Base-by-base conservation (phyloP, 2,113 vertebrate genomes). In the Charadrius vociferus region DNA sequence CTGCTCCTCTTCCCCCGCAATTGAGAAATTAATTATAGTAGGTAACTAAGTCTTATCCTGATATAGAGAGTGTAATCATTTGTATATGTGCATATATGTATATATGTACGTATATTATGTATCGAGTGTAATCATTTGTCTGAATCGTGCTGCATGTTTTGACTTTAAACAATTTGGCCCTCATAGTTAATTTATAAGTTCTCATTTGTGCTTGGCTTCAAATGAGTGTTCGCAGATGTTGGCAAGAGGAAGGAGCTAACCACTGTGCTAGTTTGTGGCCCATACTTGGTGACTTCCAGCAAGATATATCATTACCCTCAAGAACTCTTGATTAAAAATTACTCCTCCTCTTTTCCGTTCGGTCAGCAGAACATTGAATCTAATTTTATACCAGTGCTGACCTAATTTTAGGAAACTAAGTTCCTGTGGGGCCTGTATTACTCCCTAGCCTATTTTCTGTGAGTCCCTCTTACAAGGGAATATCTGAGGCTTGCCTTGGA, bases 341-440 rank as follows among this genome's bases (percentile, higher is more conserved):
- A 66, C 49, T 94, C 39, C 36, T 84, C 59, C 59, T 83, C 47
- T 91, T 91, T 91, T 93, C 14, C 12, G 82, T 94, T 97, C 1
- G 36, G 92, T 97, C 95, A 97, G 96, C 96, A 95, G 94, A 96
- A 95, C 41, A 52, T 9, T 62, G 70, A 90, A 89, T 96, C 93
- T 96, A 94, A 93, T 93, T 97, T 97, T 95, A 93, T 52, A 87
- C 43, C 59, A 67, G 56, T 45, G 32, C 45, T 97, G 96, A 96
- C 96, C 96, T 97, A 82, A 91, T 95, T 97, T 94, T 80, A 66
- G 80, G 65, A 90, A 96, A 53, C 34, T 34, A 41, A 50, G 77
- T 14, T 88, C 66, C 87, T 93, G 8, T 79, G 67, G 73, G 86
- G 34, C 49, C 58, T 87, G 12, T 71, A 67, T 95, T 87, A 58